Evolutionary conservation across 2,797 vertebrate species (phyloP).

Genomic region (Pterois miles): DNA sequence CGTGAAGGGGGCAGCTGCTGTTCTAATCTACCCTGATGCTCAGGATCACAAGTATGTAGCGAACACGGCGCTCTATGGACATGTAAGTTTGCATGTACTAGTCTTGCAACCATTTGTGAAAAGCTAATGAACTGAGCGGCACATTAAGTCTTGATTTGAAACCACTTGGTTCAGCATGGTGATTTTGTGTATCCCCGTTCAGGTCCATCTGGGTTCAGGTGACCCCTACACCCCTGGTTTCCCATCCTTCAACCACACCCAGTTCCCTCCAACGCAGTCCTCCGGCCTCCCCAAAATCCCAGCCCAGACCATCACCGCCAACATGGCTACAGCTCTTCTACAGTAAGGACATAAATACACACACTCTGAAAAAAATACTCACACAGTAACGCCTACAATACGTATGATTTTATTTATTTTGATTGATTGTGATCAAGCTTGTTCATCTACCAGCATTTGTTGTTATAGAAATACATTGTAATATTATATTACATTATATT

Average conservation of each 20-base stretch:
- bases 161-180: not conserved
- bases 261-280: constrained; percentile 88
- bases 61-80: constrained; percentile 83
- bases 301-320: constrained; percentile 89
- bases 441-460: not conserved
- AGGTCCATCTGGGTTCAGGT: constrained; percentile 95
- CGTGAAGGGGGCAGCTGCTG: constrained; percentile 81
- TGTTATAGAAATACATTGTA: not conserved
- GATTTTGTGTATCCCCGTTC: constrained; percentile 1
- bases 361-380: no score
- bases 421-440: not conserved
- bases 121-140: not conserved
- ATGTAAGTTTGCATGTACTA: constrained; percentile 83
- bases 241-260: constrained; percentile 95
- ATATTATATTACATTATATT: no score
- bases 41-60: constrained; percentile 41
- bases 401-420: not conserved
- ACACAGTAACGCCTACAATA: not conserved
- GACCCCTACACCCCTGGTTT: constrained; percentile 97
- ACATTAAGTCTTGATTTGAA: not conserved
- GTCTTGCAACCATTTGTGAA: not conserved
- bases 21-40: constrained; percentile 87
- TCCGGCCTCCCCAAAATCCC: constrained; percentile 90
- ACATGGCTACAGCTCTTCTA: constrained; percentile 69
- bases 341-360: constrained; percentile 74